These are phyloP conservation scores for Palythoa grandiflora DNA, from an alignment of 92 coral and sea anemone species.

Conservation along the genomic window DNA sequence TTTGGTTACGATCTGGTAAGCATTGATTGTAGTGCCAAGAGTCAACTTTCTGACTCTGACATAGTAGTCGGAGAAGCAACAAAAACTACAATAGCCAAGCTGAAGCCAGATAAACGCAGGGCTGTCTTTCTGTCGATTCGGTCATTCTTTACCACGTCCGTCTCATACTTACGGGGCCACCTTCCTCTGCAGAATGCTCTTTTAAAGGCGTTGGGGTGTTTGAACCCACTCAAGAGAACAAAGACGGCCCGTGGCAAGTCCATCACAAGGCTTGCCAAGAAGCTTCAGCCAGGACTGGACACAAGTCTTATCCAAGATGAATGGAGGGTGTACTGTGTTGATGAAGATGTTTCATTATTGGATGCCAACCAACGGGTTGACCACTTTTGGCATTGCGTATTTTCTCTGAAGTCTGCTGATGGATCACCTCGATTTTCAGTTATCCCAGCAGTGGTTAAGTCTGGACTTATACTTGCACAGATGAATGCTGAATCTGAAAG, in stretches of 20 bases:
- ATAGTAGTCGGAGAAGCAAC: constrained; percentile 22
- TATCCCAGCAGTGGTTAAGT: constrained; percentile 60
- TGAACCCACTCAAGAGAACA: constrained; percentile 15
- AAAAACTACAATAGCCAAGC: background rate
- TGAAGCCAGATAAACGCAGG: background rate
- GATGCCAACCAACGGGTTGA: constrained; percentile 62
- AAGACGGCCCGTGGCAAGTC: constrained; percentile 1
- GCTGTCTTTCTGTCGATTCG: background rate
- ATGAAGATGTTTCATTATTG: constrained; percentile 42
- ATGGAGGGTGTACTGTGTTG: constrained; percentile 33
- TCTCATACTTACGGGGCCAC: constrained; percentile 1
- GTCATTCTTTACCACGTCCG: constrained; percentile 1
- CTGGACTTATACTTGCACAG: constrained; percentile 65
- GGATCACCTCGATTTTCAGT: constrained; percentile 62
- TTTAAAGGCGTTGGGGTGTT: constrained; percentile 15
- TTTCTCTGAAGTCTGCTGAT: constrained; percentile 58
- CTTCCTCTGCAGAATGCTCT: constrained; percentile 34
- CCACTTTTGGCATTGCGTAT: constrained; percentile 65
- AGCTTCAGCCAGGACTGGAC: constrained; percentile 5
- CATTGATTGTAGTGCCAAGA: constrained; percentile 48
- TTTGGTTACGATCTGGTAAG: constrained; percentile 51
- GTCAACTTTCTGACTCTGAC: constrained; percentile 49
- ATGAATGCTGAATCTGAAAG: constrained; percentile 73
- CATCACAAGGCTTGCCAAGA: background rate
- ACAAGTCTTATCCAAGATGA: constrained; percentile 10